A percentile compares a stretch with the other conserved stretches of the same genome.
These are phyloP conservation scores for Eupithecia centaureata DNA, from an alignment of 2,888 invertebrate genomes.

Conservation along the genomic window DNA sequence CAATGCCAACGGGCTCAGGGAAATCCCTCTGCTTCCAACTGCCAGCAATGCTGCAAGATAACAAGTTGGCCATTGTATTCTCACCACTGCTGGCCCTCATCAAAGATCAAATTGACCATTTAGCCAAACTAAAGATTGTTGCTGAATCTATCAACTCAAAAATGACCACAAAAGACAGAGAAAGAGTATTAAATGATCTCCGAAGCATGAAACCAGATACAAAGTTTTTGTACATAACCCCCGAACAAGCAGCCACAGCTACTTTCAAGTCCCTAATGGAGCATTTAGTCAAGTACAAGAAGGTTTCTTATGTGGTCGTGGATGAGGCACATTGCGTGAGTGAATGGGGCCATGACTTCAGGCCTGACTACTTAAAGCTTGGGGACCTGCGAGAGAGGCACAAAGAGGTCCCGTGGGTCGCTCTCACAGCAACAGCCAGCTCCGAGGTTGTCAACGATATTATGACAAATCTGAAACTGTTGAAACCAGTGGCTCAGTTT, in stretches of 20 bases:
- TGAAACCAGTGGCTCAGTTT: constrained; percentile 88
- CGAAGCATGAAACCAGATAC: constrained; percentile 89
- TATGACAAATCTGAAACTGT: constrained; percentile 87
- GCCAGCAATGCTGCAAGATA: constrained; percentile 92
- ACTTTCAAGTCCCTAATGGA: constrained; percentile 88
- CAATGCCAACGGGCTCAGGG: constrained; percentile 99
- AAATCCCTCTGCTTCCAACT: constrained; percentile 99
- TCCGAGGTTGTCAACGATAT: constrained; percentile 92
- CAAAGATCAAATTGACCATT: constrained; percentile 97
- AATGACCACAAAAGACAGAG: constrained; percentile 90
- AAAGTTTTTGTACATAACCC: constrained; percentile 96
- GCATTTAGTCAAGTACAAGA: constrained; percentile 88
- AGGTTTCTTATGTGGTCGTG: constrained; percentile 95
- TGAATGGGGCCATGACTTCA: constrained; percentile 99
- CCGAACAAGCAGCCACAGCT: constrained; percentile 95
- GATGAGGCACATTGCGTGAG: constrained; percentile 99
- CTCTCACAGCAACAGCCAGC: constrained; percentile 97
- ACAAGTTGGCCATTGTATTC: constrained; percentile 95
- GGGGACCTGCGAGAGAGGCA: constrained; percentile 85
- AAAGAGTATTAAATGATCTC: constrained; percentile 90
- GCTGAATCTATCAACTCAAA: constrained; percentile 98
- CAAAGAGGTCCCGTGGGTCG: constrained; percentile 91
- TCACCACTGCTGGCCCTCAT: constrained; percentile 98
- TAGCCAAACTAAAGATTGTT: constrained; percentile 89
- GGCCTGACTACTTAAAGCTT: constrained; percentile 96